Evolutionary conservation across 2,888 invertebrate species (phyloP).

Genomic region (Deroplatys truncata): DNA sequence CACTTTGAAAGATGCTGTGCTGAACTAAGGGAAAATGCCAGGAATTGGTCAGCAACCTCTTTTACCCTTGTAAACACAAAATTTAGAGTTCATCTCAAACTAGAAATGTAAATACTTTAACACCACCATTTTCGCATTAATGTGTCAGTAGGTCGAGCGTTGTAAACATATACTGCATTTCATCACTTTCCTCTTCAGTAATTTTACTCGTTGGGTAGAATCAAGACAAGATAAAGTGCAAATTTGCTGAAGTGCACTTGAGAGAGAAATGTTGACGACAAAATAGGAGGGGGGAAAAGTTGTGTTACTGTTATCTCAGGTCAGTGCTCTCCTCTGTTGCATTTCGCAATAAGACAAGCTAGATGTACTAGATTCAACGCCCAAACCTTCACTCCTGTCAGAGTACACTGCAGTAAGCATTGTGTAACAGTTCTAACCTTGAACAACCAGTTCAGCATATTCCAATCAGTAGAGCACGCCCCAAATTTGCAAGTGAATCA

Average conservation of each 20-base stretch:
- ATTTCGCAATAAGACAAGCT: background rate
- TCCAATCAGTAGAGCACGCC: background rate
- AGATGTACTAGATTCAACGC: background rate
- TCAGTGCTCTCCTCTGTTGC: background rate
- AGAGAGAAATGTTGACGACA: background rate
- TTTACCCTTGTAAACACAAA: too few relatives aligned
- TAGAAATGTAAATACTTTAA: too few relatives aligned
- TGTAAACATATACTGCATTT: too few relatives aligned
- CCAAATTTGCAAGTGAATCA: background rate
- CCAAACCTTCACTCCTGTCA: background rate
- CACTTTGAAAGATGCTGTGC: too few relatives aligned
- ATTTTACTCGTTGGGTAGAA: too few relatives aligned
- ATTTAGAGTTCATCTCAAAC: too few relatives aligned
- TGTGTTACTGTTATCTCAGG: background rate
- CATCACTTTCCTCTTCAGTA: too few relatives aligned
- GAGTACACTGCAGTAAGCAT: background rate
- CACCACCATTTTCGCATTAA: too few relatives aligned
- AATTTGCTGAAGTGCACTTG: background rate
- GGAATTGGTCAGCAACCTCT: too few relatives aligned
- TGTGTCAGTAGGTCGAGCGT: too few relatives aligned
- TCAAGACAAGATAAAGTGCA: background rate
- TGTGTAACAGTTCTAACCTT: background rate
- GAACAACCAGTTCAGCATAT: background rate
- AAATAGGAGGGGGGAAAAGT: background rate
- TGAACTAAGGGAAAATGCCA: too few relatives aligned